Conservation (phyloP, 2,113 vertebrate genomes). For the Suricata suricatta region DNA sequence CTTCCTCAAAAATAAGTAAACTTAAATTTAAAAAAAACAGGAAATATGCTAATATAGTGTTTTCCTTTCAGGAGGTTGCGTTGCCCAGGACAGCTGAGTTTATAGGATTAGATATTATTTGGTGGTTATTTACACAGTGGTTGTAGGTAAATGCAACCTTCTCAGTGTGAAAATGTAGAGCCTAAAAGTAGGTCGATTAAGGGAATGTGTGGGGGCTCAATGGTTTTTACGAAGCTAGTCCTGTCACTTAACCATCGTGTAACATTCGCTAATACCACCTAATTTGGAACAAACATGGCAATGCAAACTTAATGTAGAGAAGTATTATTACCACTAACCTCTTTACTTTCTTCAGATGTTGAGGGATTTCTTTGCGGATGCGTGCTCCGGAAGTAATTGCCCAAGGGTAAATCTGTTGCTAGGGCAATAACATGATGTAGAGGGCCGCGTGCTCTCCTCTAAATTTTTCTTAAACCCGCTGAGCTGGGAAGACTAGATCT, state of each 20-base stretch:
- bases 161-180: neutral
- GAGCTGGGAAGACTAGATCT: neutral
- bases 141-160: neutral
- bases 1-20: too few species aligned
- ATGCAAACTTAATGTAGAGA: neutral
- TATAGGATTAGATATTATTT: neutral
- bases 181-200: neutral
- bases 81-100: neutral
- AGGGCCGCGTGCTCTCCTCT: neutral
- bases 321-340: neutral
- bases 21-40: too few species aligned
- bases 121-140: neutral
- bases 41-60: neutral
- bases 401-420: neutral
- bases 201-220: fast-evolving
- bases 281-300: neutral
- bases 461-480: slow-evolving; percentile 2
- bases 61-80: neutral
- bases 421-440: neutral
- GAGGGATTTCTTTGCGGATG: neutral
- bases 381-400: neutral
- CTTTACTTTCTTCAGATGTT: neutral
- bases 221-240: neutral
- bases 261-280: neutral
- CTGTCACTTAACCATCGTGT: neutral